Percentiles rank a stretch among this genome's conserved stretches.
These are phyloP conservation scores for Zaprionus inermis DNA, from an alignment of 1,140 invertebrate genomes.

Conservation along the genomic window DNA sequence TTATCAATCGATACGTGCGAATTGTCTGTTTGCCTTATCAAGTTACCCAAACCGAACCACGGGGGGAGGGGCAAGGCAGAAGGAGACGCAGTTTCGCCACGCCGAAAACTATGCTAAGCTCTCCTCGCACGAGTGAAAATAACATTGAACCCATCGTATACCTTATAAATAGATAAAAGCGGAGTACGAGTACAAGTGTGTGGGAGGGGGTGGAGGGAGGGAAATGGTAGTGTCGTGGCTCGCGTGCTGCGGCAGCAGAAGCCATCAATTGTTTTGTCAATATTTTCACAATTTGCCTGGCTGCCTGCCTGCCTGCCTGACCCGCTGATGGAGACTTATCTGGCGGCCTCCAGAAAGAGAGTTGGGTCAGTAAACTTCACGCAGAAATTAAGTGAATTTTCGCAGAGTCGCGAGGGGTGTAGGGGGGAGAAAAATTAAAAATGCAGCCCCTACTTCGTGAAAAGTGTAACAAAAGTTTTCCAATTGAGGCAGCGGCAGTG, in stretches of 20 bases:
- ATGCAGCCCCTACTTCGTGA: slow-evolving; percentile 35
- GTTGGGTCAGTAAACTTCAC: slow-evolving; percentile 56
- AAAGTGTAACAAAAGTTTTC: slow-evolving; percentile 80
- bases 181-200: slow-evolving; percentile 9
- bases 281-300: slow-evolving; percentile 77
- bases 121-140: slow-evolving; percentile 22
- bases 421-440: slow-evolving; percentile 59
- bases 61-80: no score
- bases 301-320: no score
- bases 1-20: slow-evolving; percentile 42
- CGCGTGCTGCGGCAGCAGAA: slow-evolving; percentile 57
- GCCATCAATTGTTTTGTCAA: slow-evolving; percentile 79
- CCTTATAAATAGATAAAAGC: slow-evolving; percentile 47
- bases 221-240: slow-evolving; percentile 13
- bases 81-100: neutral
- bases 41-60: neutral
- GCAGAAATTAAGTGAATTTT: slow-evolving; percentile 45
- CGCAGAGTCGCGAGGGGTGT: slow-evolving; percentile 10
- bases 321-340: slow-evolving; percentile 52
- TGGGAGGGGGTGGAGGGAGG: neutral
- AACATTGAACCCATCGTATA: slow-evolving; percentile 15
- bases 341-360: slow-evolving; percentile 12
- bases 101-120: slow-evolving; percentile 52
- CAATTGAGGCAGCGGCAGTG: slow-evolving; percentile 58
- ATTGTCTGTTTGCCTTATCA: slow-evolving; percentile 22